These are phyloP conservation scores for Sebastes oblongus DNA, from an alignment of 2,797 vertebrate genomes.

Conservation along the genomic window DNA sequence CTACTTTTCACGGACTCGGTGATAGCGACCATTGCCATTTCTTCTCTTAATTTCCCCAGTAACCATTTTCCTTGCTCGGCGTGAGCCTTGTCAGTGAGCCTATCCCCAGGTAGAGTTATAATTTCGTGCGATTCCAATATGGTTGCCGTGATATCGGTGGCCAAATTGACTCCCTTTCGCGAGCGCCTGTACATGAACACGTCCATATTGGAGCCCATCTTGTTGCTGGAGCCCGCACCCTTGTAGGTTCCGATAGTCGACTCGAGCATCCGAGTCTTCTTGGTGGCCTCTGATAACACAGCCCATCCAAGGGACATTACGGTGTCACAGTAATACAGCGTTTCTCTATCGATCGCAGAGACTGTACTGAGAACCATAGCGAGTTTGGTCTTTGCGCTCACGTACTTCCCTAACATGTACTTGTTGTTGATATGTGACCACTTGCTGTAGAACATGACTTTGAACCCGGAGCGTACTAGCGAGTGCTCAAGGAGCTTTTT, in stretches of 20 bases:
- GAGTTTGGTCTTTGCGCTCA: not conserved
- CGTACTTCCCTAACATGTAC: slow-evolving; percentile 14
- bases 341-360: fast-evolving
- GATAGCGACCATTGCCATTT: not conserved
- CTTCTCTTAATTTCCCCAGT: slow-evolving; percentile 9
- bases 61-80: not conserved
- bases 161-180: not conserved
- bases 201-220: not conserved
- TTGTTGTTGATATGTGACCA: slow-evolving; percentile 6
- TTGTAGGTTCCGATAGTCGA: no score
- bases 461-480: not conserved
- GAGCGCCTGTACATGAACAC: slow-evolving; percentile 9
- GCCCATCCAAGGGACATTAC: slow-evolving; percentile 9
- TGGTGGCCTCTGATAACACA: not conserved
- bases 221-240: not conserved
- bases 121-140: not conserved
- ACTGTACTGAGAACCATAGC: not conserved
- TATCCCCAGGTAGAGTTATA: fast-evolving
- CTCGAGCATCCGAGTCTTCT: not conserved
- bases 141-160: not conserved
- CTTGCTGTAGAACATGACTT: not conserved
- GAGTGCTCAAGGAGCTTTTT: slow-evolving; percentile 2
- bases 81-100: not conserved
- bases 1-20: not conserved
- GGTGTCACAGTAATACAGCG: not conserved